phyloP scores from a whole-genome alignment of 2,797 vertebrate genomes.

The Trematomus bernacchii region DNA sequence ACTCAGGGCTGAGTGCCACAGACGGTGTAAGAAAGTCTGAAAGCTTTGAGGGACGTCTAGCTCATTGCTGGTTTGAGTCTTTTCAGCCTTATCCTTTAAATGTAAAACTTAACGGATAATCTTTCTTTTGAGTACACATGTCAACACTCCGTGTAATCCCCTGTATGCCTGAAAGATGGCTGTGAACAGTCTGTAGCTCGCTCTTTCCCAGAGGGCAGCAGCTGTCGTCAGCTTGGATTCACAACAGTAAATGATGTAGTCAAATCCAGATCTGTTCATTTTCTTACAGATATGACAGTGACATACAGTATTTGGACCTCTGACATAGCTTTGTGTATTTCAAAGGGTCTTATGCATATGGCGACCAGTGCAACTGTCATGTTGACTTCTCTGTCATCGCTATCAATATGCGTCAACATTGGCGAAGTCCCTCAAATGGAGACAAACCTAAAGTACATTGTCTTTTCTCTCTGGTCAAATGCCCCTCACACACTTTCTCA shows the following conservation, averaged over 20 bases:
- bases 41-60: neutral
- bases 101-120: neutral
- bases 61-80: neutral
- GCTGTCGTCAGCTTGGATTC: neutral
- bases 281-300: constrained; percentile 30
- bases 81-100: neutral
- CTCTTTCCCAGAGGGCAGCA: neutral
- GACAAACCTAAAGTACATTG: constrained; percentile 29
- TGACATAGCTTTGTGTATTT: constrained; percentile 49
- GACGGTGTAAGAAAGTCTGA: neutral
- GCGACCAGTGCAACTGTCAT: constrained; percentile 57
- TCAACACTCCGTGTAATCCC: neutral
- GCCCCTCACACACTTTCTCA: neutral
- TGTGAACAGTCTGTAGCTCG: neutral
- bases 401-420: constrained; percentile 44
- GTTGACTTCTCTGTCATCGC: constrained; percentile 40
- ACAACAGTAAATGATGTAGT: neutral
- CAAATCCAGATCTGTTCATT: constrained; percentile 16
- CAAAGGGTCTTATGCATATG: constrained; percentile 66
- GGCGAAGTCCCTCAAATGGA: constrained; percentile 65
- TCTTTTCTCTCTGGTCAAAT: neutral
- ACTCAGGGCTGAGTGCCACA: neutral
- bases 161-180: neutral
- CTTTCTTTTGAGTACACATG: neutral
- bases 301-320: constrained; percentile 42